Percentiles rank a stretch among this genome's conserved stretches.
phyloP scores from a whole-genome alignment of 37 sponge, comb jelly and placozoan species.

The Trichoplax adhaerens region DNA sequence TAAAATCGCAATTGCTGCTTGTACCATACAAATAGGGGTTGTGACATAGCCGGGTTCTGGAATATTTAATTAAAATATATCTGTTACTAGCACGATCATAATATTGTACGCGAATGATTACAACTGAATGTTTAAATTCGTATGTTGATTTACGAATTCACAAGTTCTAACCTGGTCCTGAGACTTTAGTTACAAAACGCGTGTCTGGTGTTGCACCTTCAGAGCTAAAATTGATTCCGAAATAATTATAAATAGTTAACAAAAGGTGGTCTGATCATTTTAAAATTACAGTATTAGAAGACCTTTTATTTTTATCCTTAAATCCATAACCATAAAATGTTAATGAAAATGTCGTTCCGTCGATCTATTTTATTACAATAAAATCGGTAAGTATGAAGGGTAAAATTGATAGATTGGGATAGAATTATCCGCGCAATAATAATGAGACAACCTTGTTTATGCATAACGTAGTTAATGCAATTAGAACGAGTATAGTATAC shows the following conservation, averaged over 20 bases:
- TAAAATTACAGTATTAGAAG: background rate
- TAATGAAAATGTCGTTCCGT: constrained; percentile 25
- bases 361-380: constrained; percentile 15
- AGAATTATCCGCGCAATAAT: too few species aligned
- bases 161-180: too few species aligned
- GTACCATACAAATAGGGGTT: constrained; percentile 45
- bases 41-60: constrained; percentile 54
- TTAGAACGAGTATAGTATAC: background rate
- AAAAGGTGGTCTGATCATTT: too few species aligned
- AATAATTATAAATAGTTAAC: too few species aligned
- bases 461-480: too few species aligned
- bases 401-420: too few species aligned
- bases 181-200: too few species aligned
- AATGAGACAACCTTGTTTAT: too few species aligned
- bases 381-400: background rate
- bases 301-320: constrained; percentile 10
- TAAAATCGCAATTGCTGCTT: constrained; percentile 41
- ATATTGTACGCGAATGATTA: constrained; percentile 13
- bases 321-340: constrained; percentile 31
- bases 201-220: too few species aligned
- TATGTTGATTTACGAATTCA: background rate
- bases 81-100: constrained; percentile 25
- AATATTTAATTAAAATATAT: constrained; percentile 1
- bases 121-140: background rate
- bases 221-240: too few species aligned